Conservation (phyloP, 2,888 invertebrate species). For the Volucella bombylans region DNA sequence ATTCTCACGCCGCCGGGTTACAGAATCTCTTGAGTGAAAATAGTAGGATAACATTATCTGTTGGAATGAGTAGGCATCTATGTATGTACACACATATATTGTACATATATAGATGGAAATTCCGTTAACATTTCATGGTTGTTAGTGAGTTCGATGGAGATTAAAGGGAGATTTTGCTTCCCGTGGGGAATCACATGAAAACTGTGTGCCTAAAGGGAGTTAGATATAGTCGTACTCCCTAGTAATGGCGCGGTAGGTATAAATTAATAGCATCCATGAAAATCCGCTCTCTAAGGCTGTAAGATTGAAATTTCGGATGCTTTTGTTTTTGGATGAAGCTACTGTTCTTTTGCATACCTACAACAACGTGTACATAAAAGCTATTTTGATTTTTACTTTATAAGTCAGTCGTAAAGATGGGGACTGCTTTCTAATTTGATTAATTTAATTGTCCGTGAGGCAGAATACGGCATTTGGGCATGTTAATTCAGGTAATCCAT, state of each 20-base stretch:
- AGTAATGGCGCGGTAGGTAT: slow-evolving; percentile 45
- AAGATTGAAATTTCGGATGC: slow-evolving; percentile 48
- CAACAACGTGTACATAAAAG: background rate
- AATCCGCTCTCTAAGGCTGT: slow-evolving; percentile 20
- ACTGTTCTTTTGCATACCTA: background rate
- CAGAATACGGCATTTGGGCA: slow-evolving; percentile 19
- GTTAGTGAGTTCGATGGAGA: background rate
- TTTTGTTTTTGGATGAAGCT: slow-evolving; percentile 19
- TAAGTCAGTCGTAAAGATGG: slow-evolving; percentile 18
- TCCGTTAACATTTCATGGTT: too few species aligned
- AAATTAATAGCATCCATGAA: slow-evolving; percentile 40
- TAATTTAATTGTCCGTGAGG: slow-evolving; percentile 49
- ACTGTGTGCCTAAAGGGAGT: background rate
- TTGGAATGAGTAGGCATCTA: too few species aligned
- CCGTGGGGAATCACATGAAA: background rate
- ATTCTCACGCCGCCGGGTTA: too few species aligned
- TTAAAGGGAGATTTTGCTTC: background rate
- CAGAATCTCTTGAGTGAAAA: too few species aligned
- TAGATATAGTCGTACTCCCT: background rate
- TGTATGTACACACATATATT: too few species aligned
- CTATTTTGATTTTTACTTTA: slow-evolving; percentile 30
- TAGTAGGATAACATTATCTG: too few species aligned
- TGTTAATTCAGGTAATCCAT: slow-evolving; percentile 15
- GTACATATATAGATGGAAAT: too few species aligned
- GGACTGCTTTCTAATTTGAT: slow-evolving; percentile 50